Conservation (phyloP, 92 coral and sea anemone genomes). For the Pocillopora grandis region DNA sequence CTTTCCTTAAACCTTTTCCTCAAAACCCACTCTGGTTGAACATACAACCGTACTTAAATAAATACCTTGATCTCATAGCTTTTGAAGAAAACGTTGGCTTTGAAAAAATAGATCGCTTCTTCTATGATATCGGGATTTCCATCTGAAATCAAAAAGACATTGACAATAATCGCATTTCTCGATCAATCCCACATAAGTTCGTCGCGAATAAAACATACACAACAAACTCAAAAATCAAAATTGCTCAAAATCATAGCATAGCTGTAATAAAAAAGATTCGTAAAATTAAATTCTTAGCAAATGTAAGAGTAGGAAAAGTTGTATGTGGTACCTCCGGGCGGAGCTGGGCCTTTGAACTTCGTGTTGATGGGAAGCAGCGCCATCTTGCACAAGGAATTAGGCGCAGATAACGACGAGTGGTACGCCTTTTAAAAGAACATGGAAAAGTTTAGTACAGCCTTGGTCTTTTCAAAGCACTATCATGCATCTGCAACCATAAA, state of each 20-base stretch:
- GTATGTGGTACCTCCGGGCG: constrained; percentile 78
- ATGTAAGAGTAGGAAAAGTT: not conserved
- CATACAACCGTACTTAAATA: not conserved
- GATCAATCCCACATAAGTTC: not conserved
- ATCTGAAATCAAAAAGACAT: constrained; percentile 43
- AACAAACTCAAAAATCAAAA: not conserved
- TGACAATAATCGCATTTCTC: not conserved
- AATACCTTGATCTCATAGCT: constrained; percentile 96
- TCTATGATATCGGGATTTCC: constrained; percentile 86
- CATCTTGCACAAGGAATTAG: constrained; percentile 90
- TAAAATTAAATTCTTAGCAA: not conserved
- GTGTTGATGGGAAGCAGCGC: constrained; percentile 97
- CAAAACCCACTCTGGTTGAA: not conserved
- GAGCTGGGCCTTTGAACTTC: constrained; percentile 95
- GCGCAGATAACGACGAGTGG: constrained; percentile 88
- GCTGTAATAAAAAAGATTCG: not conserved
- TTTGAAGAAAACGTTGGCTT: constrained; percentile 99
- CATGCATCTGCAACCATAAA: not conserved
- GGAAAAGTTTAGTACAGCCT: not conserved
- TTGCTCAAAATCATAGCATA: not conserved
- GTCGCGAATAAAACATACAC: not conserved
- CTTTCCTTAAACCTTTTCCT: not conserved
- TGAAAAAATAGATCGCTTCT: constrained; percentile 88
- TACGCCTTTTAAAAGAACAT: constrained; percentile 73
- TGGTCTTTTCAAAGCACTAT: not conserved